Evolutionary conservation across 2,113 vertebrate species (phyloP).

Genomic region (Colaptes auratus): DNA sequence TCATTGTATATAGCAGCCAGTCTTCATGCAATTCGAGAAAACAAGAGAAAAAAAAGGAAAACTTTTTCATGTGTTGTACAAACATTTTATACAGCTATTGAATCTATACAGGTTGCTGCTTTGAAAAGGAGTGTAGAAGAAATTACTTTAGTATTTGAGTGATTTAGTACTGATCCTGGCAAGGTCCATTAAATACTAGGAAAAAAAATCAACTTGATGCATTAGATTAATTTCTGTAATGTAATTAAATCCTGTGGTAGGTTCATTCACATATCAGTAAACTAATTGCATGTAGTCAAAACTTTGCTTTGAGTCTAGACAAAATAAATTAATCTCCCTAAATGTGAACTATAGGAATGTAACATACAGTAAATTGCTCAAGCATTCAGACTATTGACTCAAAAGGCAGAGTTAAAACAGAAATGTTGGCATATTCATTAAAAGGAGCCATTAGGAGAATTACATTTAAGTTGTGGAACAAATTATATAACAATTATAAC

Average conservation of each 20-base stretch:
- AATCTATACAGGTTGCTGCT: background rate
- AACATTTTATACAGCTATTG: background rate
- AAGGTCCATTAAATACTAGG: slow-evolving; percentile 15
- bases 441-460: background rate
- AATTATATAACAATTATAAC: too few species aligned
- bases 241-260: slow-evolving; percentile 56
- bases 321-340: slow-evolving; percentile 62
- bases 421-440: background rate
- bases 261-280: slow-evolving; percentile 58
- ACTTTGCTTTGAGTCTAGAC: slow-evolving; percentile 45
- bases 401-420: slow-evolving; percentile 26
- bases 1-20: background rate
- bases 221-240: slow-evolving; percentile 48
- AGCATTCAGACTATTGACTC: slow-evolving; percentile 14
- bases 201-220: slow-evolving; percentile 6
- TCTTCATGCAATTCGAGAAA: background rate
- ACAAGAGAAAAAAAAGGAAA: background rate
- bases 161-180: slow-evolving; percentile 6
- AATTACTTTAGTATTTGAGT: slow-evolving; percentile 5
- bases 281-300: slow-evolving; percentile 65
- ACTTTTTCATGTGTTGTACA: background rate
- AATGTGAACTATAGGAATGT: slow-evolving; percentile 6
- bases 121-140: background rate
- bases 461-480: background rate
- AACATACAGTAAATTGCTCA: slow-evolving; percentile 12